Conservation (phyloP, 2,113 vertebrate genomes). For the Phylloscopus trochilus region DNA sequence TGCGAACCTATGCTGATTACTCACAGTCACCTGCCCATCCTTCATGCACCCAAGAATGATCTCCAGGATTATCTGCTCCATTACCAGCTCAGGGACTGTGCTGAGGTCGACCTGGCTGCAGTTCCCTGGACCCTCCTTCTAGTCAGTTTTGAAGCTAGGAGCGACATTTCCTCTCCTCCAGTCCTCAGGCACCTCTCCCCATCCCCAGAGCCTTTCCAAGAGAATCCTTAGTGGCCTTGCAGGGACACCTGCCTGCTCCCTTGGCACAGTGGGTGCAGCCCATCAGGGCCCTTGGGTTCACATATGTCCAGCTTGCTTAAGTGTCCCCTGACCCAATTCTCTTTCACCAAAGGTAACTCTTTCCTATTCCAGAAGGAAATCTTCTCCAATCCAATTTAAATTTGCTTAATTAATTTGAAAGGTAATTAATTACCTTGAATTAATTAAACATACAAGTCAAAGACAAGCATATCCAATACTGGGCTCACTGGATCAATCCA, state of each 20-base stretch:
- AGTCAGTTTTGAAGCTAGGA: not conserved
- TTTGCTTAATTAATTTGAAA: not conserved
- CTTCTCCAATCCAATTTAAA: not conserved
- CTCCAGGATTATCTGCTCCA: not conserved
- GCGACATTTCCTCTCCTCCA: not conserved
- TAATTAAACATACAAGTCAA: not conserved
- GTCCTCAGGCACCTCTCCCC: not conserved
- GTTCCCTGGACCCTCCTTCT: not conserved
- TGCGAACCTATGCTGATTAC: not conserved
- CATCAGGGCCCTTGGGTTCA: not conserved
- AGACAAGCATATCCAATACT: not conserved
- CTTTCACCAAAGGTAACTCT: not conserved
- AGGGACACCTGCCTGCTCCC: not conserved
- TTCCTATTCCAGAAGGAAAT: not conserved
- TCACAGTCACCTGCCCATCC: not conserved
- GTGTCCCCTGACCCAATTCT: not conserved
- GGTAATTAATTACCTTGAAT: not conserved
- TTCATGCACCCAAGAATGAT: not conserved
- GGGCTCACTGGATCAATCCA: not conserved
- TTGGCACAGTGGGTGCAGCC: not conserved
- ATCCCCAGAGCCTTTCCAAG: not conserved
- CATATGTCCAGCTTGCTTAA: not conserved
- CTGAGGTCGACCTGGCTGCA: not conserved
- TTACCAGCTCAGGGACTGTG: not conserved
- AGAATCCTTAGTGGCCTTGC: not conserved